Percentiles rank a stretch among this genome's conserved stretches.
Evolutionary conservation across 37 sponge, comb jelly and placozoan genomes (phyloP).

Genomic region (Chondrosia reniformis): DNA sequence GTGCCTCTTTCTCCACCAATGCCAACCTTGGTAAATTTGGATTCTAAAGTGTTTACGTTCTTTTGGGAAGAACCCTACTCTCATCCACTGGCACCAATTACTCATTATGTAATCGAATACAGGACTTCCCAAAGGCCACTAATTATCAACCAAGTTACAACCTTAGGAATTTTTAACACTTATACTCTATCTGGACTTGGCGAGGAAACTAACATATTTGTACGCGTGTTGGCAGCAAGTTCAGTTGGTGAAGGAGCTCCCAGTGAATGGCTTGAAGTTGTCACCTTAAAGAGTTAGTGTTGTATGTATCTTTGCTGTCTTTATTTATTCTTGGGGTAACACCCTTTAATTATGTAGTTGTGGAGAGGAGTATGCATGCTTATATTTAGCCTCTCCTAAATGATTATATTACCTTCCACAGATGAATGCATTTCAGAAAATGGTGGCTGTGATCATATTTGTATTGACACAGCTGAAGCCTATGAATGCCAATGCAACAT

Average conservation of each 20-base stretch:
- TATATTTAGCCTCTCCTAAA: no score
- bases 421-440: background rate
- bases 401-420: background rate
- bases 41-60: background rate
- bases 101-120: background rate
- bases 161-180: background rate
- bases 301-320: no score
- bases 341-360: no score
- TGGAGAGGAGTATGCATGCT: no score
- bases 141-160: background rate
- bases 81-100: background rate
- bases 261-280: background rate
- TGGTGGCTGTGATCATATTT: slow-evolving; percentile 12
- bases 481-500: background rate
- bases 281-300: background rate
- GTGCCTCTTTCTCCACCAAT: background rate
- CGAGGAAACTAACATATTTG: background rate
- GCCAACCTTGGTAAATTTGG: background rate
- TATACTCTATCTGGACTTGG: slow-evolving; percentile 5
- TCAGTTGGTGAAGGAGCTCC: background rate
- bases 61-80: background rate
- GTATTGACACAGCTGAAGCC: background rate
- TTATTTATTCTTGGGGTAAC: no score
- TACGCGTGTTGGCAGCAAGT: background rate
- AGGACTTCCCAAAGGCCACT: background rate